Percentiles rank a stretch among this genome's conserved stretches.
Evolutionary conservation across 2,888 invertebrate species (phyloP).

Genomic region (Parnassius apollo): DNA sequence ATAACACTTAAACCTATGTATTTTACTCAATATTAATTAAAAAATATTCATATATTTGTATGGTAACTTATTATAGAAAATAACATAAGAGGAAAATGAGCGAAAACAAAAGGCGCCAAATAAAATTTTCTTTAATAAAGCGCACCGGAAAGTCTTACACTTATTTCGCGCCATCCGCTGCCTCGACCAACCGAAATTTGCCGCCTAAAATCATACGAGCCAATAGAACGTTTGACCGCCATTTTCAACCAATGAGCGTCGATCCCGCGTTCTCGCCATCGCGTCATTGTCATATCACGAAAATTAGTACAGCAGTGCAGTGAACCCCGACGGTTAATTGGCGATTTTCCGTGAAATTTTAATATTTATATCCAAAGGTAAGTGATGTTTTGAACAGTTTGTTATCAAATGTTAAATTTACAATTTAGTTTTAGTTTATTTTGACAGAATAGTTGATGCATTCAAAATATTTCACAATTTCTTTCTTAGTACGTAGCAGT

Average conservation of each 20-base stretch:
- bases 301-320: conserved; percentile 79
- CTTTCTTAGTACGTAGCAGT: conserved; percentile 37
- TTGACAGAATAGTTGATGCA: conserved; percentile 27
- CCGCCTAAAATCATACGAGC: conserved; percentile 67
- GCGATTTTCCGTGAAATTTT: conserved; percentile 70
- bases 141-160: conserved; percentile 70
- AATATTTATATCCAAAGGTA: conserved; percentile 59
- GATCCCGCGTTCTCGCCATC: conserved; percentile 78
- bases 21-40: too few relatives aligned
- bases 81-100: conserved; percentile 21
- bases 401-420: conserved; percentile 27
- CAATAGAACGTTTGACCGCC: conserved; percentile 73
- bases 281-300: conserved; percentile 79
- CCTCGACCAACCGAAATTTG: conserved; percentile 79
- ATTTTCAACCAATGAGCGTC: conserved; percentile 70
- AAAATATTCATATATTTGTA: too few relatives aligned
- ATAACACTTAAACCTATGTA: too few relatives aligned
- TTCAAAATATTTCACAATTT: conserved; percentile 46
- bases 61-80: not conserved
- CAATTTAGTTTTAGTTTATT: conserved; percentile 34
- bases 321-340: conserved; percentile 77
- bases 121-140: conserved; percentile 72
- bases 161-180: conserved; percentile 77
- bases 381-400: conserved; percentile 44
- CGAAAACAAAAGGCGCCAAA: conserved; percentile 65